phyloP scores from a whole-genome alignment of 2,797 vertebrate species.

The Euphonia xanthogaster region DNA sequence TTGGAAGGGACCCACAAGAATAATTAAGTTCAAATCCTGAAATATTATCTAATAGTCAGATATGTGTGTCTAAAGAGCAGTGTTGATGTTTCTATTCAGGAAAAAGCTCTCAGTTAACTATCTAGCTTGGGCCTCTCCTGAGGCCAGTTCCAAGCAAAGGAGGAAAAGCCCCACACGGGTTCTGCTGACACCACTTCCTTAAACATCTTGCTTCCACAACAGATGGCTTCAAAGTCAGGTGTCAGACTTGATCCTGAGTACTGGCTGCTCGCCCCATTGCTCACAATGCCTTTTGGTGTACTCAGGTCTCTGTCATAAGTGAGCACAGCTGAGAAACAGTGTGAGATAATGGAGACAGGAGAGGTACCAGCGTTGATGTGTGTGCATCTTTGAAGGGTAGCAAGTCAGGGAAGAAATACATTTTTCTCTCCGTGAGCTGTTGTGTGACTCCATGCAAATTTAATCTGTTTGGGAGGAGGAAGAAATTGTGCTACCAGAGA shows the following conservation, averaged over 20 bases:
- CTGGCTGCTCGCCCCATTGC: neutral
- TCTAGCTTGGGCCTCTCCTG: neutral
- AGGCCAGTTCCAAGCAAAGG: neutral
- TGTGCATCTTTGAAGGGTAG: neutral
- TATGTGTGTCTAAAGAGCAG: neutral
- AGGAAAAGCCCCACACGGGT: neutral
- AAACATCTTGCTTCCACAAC: neutral
- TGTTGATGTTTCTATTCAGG: neutral
- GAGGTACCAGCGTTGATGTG: too few relatives aligned
- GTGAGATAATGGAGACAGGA: neutral
- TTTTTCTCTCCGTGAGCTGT: neutral
- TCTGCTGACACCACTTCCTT: neutral
- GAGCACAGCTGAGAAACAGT: neutral
- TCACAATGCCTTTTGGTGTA: neutral
- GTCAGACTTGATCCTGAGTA: neutral
- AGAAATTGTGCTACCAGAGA: neutral
- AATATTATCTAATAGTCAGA: neutral
- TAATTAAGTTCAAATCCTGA: neutral
- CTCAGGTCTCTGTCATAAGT: neutral
- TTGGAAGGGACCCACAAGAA: neutral
- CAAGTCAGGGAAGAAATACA: rapidly evolving
- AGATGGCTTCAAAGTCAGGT: neutral
- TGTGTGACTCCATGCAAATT: neutral
- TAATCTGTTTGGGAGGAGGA: neutral
- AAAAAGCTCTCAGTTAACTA: neutral